These are phyloP conservation scores for Gambelia wislizenii DNA, from an alignment of 2,797 vertebrate genomes.

Conservation along the genomic window DNA sequence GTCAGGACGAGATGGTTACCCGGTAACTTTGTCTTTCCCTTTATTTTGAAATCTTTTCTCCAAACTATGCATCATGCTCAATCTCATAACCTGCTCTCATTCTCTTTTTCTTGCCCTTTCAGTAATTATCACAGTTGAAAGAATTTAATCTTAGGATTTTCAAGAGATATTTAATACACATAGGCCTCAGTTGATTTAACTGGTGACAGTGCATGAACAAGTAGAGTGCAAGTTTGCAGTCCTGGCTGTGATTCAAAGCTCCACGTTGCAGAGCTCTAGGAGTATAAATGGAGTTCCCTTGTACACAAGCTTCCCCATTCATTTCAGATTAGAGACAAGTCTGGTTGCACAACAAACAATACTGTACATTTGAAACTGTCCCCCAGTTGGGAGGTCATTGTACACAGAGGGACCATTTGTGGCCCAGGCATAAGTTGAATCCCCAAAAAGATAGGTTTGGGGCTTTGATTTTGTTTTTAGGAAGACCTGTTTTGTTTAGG, in stretches of 20 bases:
- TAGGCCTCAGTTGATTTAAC: neutral
- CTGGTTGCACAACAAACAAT: neutral
- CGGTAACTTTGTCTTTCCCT: slow-evolving; percentile 87
- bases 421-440: too few species aligned
- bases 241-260: neutral
- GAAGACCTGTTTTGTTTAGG: neutral
- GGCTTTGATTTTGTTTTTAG: neutral
- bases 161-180: neutral
- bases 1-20: slow-evolving; percentile 96
- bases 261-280: too few species aligned
- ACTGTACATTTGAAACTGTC: neutral
- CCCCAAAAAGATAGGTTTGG: too few species aligned
- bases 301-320: neutral
- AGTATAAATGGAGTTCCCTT: neutral
- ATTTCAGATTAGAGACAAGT: neutral
- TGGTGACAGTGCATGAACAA: neutral
- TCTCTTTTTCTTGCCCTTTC: neutral
- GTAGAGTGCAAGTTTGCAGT: neutral
- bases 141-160: slow-evolving; percentile 3
- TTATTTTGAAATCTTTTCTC: slow-evolving; percentile 60
- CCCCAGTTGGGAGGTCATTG: slow-evolving; percentile 1
- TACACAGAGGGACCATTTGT: neutral
- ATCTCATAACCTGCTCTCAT: slow-evolving; percentile 27
- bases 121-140: neutral
- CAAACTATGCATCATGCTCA: neutral